Base-by-base conservation (phyloP, 2,888 invertebrate genomes). In the Drosophila robusta region DNA sequence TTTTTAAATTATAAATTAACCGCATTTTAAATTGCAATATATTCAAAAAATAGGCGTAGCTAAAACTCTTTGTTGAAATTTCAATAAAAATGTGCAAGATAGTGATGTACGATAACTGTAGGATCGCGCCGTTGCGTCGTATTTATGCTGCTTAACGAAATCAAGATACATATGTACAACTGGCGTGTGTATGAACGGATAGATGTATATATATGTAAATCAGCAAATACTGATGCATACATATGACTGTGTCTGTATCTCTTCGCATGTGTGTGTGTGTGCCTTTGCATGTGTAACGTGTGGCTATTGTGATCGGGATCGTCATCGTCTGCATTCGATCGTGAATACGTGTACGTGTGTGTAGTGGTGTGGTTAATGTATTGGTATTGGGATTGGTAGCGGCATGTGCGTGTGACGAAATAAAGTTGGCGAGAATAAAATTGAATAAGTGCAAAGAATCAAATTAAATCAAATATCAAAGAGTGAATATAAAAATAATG, bases 351-450 rank as follows among this genome's bases (percentile, higher is more conserved):
- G 18, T 14, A 34, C 26, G 36, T 54, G n/a, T 46, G 24, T 9
- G 16, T 42, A 34, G 12, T 34, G 34, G 34, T 8, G 26, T 29
- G 26, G 26, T 7, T 29, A 7, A 0, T 3, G 22, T 4, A 4
- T 4, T 29, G 26, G 18, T 29, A 29, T 54, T 11, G 34, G 34
- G 22, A n/a, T 49, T 57, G 58, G 46, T 63, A 54, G 50, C 64
- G 44, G 55, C 77, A 56, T 70, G 60, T 73, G 65, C 65, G 65
- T 76, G 58, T 70, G 46, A 58, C 46, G 51, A 71, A 58, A 49
- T 52, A 61, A 75, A 50, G 70, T 70, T 54, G 42, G 8, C 26
- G 50, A 50, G 38, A 68, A 32, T 29, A 24, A 73, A 49, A 14
- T 56, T 16, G 8, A 51, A 42, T 12, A 18, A 41, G 42, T 34